Evolutionary conservation across 2,113 vertebrate genomes (phyloP).

Genomic region (Catagonus wagneri): DNA sequence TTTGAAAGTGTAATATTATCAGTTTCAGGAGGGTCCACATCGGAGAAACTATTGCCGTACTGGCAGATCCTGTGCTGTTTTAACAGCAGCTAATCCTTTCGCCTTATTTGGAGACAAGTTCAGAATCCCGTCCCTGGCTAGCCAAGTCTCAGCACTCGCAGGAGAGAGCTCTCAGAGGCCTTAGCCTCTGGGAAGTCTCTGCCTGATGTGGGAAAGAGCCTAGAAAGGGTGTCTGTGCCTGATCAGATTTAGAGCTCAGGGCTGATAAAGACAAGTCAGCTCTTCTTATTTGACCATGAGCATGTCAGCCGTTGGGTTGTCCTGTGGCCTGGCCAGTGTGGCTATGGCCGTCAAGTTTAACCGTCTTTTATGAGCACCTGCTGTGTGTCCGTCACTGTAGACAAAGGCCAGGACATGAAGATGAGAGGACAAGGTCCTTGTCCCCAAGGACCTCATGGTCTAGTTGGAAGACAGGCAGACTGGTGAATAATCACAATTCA

Average conservation of each 20-base stretch:
- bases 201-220: background rate
- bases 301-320: background rate
- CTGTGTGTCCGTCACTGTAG: background rate
- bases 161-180: background rate
- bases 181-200: background rate
- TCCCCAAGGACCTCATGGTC: background rate
- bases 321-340: background rate
- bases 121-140: constrained; percentile 1
- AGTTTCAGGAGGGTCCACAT: constrained; percentile 34
- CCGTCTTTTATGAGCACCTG: background rate
- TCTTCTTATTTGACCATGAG: background rate
- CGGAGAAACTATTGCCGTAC: constrained; percentile 57
- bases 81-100: constrained; percentile 36
- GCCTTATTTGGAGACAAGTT: constrained; percentile 62
- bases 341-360: background rate
- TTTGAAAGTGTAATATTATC: background rate
- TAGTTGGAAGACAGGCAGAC: background rate
- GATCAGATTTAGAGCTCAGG: background rate
- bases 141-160: background rate
- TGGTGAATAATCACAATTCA: background rate
- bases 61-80: constrained; percentile 40
- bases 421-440: background rate
- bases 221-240: background rate
- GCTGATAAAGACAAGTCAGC: background rate
- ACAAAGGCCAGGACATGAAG: background rate